Base-by-base conservation (phyloP, 1,140 invertebrate genomes). In the Oryctes rhinoceros region DNA sequence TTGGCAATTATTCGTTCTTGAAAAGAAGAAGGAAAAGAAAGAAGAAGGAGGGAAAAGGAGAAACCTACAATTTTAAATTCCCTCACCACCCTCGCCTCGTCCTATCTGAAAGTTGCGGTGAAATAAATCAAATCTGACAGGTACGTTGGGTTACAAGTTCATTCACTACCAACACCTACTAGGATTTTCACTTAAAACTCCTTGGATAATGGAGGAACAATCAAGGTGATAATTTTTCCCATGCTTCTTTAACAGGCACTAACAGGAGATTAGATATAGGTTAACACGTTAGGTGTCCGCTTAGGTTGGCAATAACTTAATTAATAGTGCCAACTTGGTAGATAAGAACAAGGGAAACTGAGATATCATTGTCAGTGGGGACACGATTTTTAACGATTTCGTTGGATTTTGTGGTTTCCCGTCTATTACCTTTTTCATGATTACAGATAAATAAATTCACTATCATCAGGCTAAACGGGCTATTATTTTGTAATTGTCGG, bases 71-170 rank as follows among this genome's bases (percentile, higher is more conserved):
- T 71, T 71, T 71, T 44, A 44, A 71, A 13, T 15, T 71, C 13
- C 24, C 20, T 24, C 62, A 18, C 65, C 65, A 71, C 65, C 65
- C 65, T 67, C 53, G 53, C 53, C 65, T 20, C 24, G 3, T 18
- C 6, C 65, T 67, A 67, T 35, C 65, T 5, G 35, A 71, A 35
- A 5, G 30, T 37, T 24, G 65, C 10, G 65, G 65, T 15, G 65
- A 71, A 71, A 71, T 71, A 71, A 71, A 71, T 71, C 65, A 71
- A 71, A 71, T 24, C 24, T 71, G 65, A 71, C 65, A 71, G 65
- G 20, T 71, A 71, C 15, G 53, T 24, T 71, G 20, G 20, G 65
- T 71, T 71, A 71, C 65, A 71, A 71, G 65, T 71, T 71, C 65
- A 71, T 71, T 71, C 65, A 71, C 18, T 71, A 71, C 65, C 9